Evolutionary conservation across 2,797 vertebrate genomes (phyloP).

Genomic region (Leucoraja ocellata): DNA sequence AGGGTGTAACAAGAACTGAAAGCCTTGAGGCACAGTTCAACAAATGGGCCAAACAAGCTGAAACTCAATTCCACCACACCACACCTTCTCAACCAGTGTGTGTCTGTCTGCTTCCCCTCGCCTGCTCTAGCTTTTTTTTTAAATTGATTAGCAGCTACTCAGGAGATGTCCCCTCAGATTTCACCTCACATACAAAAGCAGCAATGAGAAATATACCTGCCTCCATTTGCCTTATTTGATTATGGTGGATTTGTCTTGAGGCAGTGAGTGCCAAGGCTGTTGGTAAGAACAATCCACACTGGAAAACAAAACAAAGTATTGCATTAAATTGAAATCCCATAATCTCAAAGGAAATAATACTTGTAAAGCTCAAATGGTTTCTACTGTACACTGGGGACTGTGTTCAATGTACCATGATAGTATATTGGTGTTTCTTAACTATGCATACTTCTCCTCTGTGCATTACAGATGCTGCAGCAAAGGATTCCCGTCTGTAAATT

Average conservation of each 20-base stretch:
- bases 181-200: neutral
- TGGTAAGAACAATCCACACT: neutral
- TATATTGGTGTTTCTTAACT: neutral
- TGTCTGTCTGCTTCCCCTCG: neutral
- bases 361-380: neutral
- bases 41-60: neutral
- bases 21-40: neutral
- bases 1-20: neutral
- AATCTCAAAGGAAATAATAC: neutral
- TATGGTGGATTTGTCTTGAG: neutral
- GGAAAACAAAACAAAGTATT: conserved; percentile 1
- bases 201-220: neutral
- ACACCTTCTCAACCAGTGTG: neutral
- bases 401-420: no score
- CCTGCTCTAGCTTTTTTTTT: neutral
- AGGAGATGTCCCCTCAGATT: neutral
- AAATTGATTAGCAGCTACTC: neutral
- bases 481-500: neutral
- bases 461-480: neutral
- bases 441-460: neutral
- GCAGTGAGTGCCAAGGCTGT: neutral
- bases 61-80: neutral
- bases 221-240: neutral
- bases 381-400: neutral
- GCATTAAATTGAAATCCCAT: neutral